Base-by-base conservation (phyloP, 2,113 vertebrate genomes). In the Trematomus loennbergii region DNA sequence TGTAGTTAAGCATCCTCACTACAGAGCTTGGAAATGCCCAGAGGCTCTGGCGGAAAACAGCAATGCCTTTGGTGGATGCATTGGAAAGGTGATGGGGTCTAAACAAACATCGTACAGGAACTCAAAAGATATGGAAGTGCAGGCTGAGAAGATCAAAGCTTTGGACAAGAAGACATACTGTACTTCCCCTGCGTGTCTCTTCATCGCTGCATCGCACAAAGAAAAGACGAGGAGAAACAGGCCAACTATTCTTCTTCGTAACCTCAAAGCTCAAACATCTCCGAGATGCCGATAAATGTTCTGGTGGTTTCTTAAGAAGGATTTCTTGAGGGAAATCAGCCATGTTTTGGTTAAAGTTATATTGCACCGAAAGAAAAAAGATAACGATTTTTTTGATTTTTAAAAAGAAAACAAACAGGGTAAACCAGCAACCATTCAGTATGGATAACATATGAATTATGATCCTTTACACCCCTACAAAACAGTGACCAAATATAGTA, bases 131-230 rank as follows among this genome's bases (percentile, higher is more conserved):
- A 87, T 86, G 83, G 84, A 79, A 89, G 84, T 72, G 53, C 70
- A 80, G 85, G 72, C 83, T 55, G 83, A 74, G 79, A 84, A 86
- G 91, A 92, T 94, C 87, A 93, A 93, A 93, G 93, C 77, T 49
- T 85, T 82, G 84, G 87, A 89, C 79, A 85, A 91, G 86, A 92
- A 88, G 91, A 93, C 89, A 94, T 74, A 87, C 84, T 48, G 67
- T 77, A 68, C 84, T 91, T 91, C 83, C 79, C 74, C 70, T 79
- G 63, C 85, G 65, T 74, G 88, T 92, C 77, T 80, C 84, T 88
- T 87, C 87, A 87, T 90, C 90, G 88, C 81, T 52, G 78, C 66
- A 72, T 79, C 11, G 49, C 82, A 91, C 79, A 84, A 76, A 86
- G 78, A 60, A 78, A 85, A 80, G 67, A 87, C 64, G 29, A 48